Percentiles rank a stretch among this genome's conserved stretches.
Conservation (phyloP, 2,113 vertebrate species). For the Pseudopipra pipra region DNA sequence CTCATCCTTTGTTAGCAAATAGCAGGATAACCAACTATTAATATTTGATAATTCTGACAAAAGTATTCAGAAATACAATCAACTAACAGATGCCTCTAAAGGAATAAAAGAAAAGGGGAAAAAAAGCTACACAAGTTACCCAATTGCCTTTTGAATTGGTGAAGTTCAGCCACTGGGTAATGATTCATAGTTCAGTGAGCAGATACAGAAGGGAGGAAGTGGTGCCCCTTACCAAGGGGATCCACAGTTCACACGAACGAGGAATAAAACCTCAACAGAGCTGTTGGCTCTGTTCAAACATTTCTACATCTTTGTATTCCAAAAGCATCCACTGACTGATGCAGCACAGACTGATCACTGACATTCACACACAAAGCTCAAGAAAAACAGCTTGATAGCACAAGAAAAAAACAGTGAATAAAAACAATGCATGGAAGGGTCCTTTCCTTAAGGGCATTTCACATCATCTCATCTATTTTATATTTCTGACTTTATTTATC, state of each 20-base stretch:
- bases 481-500: not conserved
- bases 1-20: not conserved
- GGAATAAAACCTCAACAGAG: conserved; percentile 40
- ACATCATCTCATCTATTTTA: not conserved
- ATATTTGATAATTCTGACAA: not conserved
- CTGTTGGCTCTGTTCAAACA: conserved; percentile 50
- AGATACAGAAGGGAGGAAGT: conserved; percentile 4
- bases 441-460: not conserved
- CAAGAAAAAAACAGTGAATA: not conserved
- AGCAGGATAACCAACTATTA: not conserved
- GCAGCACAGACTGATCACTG: conserved; percentile 30
- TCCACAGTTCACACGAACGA: not conserved
- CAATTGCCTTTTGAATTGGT: not conserved
- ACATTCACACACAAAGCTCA: conserved; percentile 38
- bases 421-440: not conserved
- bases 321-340: conserved; percentile 61
- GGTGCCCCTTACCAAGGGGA: not conserved
- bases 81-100: not conserved
- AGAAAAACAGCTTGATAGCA: not conserved
- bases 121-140: not conserved
- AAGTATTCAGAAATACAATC: not conserved
- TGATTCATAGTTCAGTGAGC: not conserved
- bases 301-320: conserved; percentile 68
- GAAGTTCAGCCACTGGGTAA: not conserved
- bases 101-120: not conserved